Evolutionary conservation across 1,140 invertebrate species (phyloP).

Genomic region (Harlomillsia oculata): DNA sequence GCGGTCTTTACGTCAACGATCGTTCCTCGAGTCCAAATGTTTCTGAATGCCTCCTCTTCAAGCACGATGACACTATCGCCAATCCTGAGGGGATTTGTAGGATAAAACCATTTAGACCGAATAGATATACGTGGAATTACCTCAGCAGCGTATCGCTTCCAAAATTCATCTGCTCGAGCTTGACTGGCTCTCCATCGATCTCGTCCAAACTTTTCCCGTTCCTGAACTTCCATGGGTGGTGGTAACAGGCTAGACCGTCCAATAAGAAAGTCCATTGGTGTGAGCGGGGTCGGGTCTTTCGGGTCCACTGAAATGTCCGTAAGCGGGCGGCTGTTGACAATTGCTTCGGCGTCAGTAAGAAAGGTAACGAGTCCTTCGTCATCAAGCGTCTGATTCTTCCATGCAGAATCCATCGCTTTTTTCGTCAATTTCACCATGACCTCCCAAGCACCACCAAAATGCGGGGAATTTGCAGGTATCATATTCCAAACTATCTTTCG

Average conservation of each 20-base stretch:
- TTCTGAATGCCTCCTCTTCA: not conserved
- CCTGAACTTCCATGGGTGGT: not conserved
- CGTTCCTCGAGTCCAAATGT: not conserved
- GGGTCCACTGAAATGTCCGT: slow-evolving; percentile 27
- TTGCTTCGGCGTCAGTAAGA: slow-evolving; percentile 27
- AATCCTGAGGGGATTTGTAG: not conserved
- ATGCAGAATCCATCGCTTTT: not conserved
- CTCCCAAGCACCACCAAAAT: slow-evolving; percentile 34
- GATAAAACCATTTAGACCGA: slow-evolving; percentile 11
- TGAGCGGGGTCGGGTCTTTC: slow-evolving; percentile 28
- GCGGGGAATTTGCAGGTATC: slow-evolving; percentile 31
- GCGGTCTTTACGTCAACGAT: not conserved
- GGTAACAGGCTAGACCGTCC: not conserved
- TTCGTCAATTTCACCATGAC: not conserved
- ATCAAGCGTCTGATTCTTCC: not conserved
- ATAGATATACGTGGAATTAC: slow-evolving; percentile 13
- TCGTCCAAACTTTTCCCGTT: slow-evolving; percentile 1
- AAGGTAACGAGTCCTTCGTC: slow-evolving; percentile 20
- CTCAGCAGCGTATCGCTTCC: slow-evolving; percentile 25
- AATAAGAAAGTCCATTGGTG: slow-evolving; percentile 34
- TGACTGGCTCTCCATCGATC: slow-evolving; percentile 14
- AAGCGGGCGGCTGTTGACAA: slow-evolving; percentile 35
- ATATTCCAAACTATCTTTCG: slow-evolving; percentile 23
- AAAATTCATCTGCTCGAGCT: slow-evolving; percentile 17
- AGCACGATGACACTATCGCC: slow-evolving; percentile 3